Conservation (phyloP, 2,888 invertebrate species). For the Latrodectus hesperus region DNA sequence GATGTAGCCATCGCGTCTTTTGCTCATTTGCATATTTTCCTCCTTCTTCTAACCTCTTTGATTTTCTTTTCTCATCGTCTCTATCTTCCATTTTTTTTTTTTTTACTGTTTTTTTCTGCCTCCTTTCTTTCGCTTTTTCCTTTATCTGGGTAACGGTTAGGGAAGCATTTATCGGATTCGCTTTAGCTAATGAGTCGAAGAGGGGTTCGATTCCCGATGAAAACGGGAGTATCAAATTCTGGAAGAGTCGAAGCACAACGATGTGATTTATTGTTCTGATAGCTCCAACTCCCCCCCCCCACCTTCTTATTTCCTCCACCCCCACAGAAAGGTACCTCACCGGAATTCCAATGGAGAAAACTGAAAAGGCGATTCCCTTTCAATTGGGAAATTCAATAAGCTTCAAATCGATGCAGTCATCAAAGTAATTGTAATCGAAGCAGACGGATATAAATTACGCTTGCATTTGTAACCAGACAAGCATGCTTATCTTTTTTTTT, state of each 20-base stretch:
- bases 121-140: slow-evolving; percentile 1
- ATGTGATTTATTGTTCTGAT: slow-evolving; percentile 40
- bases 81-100: slow-evolving; percentile 11
- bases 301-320: neutral
- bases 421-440: slow-evolving; percentile 4
- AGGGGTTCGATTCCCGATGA: slow-evolving; percentile 58
- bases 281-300: neutral
- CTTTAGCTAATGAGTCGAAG: slow-evolving; percentile 65
- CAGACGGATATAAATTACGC: neutral
- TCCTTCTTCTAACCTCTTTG: slow-evolving; percentile 8
- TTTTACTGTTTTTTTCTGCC: slow-evolving; percentile 21
- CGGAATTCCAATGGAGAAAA: slow-evolving; percentile 8
- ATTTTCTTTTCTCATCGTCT: slow-evolving; percentile 16
- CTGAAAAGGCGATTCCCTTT: neutral
- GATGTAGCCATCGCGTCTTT: slow-evolving; percentile 24
- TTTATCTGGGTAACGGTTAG: slow-evolving; percentile 10
- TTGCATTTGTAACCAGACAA: neutral
- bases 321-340: neutral
- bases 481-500: too few species aligned
- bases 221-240: slow-evolving; percentile 26
- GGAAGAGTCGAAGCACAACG: slow-evolving; percentile 18
- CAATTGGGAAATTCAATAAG: neutral
- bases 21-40: slow-evolving; percentile 46
- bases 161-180: slow-evolving; percentile 60
- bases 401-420: neutral